A percentile compares a stretch with the other conserved stretches of the same genome.
Evolutionary conservation across 2,888 invertebrate species (phyloP).

Genomic region (Strigamia crassipes): DNA sequence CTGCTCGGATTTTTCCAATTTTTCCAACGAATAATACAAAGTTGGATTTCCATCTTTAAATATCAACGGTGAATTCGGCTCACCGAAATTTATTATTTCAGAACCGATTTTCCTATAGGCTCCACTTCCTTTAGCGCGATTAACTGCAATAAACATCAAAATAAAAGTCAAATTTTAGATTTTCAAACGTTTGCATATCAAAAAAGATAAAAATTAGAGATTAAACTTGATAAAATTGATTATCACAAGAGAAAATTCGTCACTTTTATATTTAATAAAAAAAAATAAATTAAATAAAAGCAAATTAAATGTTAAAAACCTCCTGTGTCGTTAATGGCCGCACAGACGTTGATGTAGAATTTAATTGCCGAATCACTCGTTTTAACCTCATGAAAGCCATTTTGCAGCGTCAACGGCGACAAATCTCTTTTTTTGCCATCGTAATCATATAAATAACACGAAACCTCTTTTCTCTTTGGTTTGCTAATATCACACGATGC

Average conservation of each 20-base stretch:
- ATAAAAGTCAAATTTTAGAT: neutral
- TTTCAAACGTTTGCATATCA: neutral
- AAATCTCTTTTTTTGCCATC: slow-evolving; percentile 55
- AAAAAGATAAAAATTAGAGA: slow-evolving; percentile 2
- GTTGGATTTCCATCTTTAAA: neutral
- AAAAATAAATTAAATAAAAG: slow-evolving; percentile 43
- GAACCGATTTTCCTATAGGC: slow-evolving; percentile 50
- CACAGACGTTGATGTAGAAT: slow-evolving; percentile 58
- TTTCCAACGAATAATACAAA: neutral
- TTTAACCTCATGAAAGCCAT: slow-evolving; percentile 56
- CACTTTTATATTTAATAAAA: neutral
- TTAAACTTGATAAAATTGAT: neutral
- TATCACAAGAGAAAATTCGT: neutral
- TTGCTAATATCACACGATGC: slow-evolving; percentile 54
- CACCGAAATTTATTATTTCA: slow-evolving; percentile 50
- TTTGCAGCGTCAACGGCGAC: slow-evolving; percentile 55
- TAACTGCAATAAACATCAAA: neutral
- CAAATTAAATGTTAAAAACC: slow-evolving; percentile 26
- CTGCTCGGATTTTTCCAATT: neutral
- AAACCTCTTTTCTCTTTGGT: slow-evolving; percentile 54
- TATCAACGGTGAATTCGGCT: neutral
- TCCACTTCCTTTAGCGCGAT: slow-evolving; percentile 48
- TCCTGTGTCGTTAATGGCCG: slow-evolving; percentile 52
- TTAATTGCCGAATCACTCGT: slow-evolving; percentile 53
- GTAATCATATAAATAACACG: slow-evolving; percentile 56